These are phyloP conservation scores for Bombus superbus DNA, from an alignment of 1,140 invertebrate genomes.

Conservation along the genomic window DNA sequence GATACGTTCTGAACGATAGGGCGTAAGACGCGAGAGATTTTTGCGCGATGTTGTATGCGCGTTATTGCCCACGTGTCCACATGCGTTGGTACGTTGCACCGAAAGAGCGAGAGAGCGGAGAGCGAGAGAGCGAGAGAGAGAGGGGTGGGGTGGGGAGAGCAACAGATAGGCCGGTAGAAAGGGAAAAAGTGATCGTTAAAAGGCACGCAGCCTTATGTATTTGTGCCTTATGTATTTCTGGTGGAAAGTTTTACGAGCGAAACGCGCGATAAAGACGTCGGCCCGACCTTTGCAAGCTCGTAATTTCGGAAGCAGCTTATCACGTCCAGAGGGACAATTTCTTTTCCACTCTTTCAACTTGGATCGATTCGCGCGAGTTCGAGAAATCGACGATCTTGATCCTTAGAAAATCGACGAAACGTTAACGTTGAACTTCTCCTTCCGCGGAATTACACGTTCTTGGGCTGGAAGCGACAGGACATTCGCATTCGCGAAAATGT, in stretches of 20 bases:
- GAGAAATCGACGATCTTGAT: not conserved
- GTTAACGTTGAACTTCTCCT: too few species aligned
- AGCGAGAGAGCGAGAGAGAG: not conserved
- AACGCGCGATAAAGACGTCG: constrained; percentile 49
- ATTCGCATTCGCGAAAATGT: too few species aligned
- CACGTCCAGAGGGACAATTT: constrained; percentile 3
- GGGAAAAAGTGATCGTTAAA: constrained; percentile 31
- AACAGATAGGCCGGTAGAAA: not conserved
- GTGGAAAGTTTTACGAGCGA: constrained; percentile 53
- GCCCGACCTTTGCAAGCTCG: constrained; percentile 17
- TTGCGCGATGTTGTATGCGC: not conserved
- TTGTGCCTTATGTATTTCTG: constrained; percentile 30
- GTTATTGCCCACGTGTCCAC: not conserved
- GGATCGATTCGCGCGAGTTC: not conserved
- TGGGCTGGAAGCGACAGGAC: too few species aligned
- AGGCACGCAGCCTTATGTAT: constrained; percentile 38
- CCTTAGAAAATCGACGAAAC: not conserved
- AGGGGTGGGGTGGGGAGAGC: not conserved
- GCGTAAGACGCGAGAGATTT: not conserved
- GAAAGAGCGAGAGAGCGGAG: not conserved
- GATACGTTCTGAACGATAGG: not conserved
- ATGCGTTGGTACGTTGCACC: not conserved
- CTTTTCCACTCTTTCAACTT: not conserved
- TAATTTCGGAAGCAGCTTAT: constrained; percentile 42
- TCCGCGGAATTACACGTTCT: too few species aligned